Evolutionary conservation across 2,797 vertebrate genomes (phyloP), one percentile per base, ranked within the genome.

Genomic region (Cercopithecus mitis): DNA sequence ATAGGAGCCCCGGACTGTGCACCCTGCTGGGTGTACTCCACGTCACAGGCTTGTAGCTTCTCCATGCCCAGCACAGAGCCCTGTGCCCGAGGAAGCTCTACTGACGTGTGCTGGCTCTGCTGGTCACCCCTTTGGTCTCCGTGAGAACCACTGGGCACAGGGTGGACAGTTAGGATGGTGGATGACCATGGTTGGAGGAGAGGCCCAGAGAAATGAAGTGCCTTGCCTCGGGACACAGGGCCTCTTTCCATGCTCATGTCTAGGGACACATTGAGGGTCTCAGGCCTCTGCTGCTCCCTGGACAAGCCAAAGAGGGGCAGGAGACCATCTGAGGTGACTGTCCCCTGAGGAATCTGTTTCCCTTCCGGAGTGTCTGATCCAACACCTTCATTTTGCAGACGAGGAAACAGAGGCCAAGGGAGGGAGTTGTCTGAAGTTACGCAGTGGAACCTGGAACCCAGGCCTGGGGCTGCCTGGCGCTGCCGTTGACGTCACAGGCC

Each of bases 81-180:
- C 7, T 0, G 47, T 17, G 39, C 8, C 76, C 25, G 20, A 27
- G 0, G 33, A 75, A 36, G n/a, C 39, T 19, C 39, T 10, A 7
- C 14, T 20, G 45, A 79, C 12, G 3, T 33, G 33, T 13, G 20
- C 52, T 30, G 57, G 57, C 11, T 50, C 52, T 20, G 1, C 0
- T 5, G 73, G 1, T 7, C n/a, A 1, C 2, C 3, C 9, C 47
- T 70, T 36, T n/a, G 45, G 25, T 24, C 45, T 45, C 57, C 15
- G 0, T 7, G 72, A 9, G 0, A n/a, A 17, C 25, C 3, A 5
- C 0, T 25, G 17, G 67, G 30, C 0, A 0, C 4, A 9, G 93
- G 50, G 1, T 13, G 10, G 45, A 27, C 25, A 9, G 30, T 43
- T 33, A 43, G 0, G 7, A 19, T 33, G 20, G 24, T 2, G 0